Evolutionary conservation across 2,888 invertebrate species (phyloP), one percentile per base, ranked within the genome.

Genomic region (Campoplex nolae): DNA sequence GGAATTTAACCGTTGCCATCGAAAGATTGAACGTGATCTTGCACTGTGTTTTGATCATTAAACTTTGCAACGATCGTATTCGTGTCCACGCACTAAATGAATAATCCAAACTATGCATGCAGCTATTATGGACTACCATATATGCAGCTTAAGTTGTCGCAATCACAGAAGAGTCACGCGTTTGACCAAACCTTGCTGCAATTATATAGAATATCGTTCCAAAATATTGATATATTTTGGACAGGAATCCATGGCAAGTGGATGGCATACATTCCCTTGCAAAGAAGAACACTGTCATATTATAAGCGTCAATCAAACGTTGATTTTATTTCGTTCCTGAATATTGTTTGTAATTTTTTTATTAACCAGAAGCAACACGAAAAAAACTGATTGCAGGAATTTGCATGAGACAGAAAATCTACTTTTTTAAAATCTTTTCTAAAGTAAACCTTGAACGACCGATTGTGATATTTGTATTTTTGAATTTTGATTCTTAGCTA

Each of bases 21-120:
- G 83, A 86, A 86, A 38, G 76, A 81, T 77, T 86, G 83, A 32
- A 86, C 86, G 83, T 86, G 86, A 86, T 86, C 83, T 86, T 86
- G 85, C 79, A 2, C 65, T 18, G 65, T 35, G 67, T 54, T 71
- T 73, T 38, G 76, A 81, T 77, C 76, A 81, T 84, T 86, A 81
- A 86, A 86, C 80, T 76, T 67, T 48, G 45, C 79, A 67, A 65
- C 65, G 79, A 18, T 83, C 54, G 73, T 70, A 48, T 70, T 83
- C 51, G 54, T 51, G 28, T 62, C 32, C 62, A 32, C 32, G 32
- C 62, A 62, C 13, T 32, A 13, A 32, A 62, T 62, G 6, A 3
- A 58, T 58, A 58, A 28, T 28, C 13, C 32, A 32, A 62, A 32
- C 32, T n/a, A 42, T 58, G 75, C 42, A 13, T 28, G 48, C 62